phyloP scores from a whole-genome alignment of 1,140 invertebrate genomes.

The Neodiprion lecontei region DNA sequence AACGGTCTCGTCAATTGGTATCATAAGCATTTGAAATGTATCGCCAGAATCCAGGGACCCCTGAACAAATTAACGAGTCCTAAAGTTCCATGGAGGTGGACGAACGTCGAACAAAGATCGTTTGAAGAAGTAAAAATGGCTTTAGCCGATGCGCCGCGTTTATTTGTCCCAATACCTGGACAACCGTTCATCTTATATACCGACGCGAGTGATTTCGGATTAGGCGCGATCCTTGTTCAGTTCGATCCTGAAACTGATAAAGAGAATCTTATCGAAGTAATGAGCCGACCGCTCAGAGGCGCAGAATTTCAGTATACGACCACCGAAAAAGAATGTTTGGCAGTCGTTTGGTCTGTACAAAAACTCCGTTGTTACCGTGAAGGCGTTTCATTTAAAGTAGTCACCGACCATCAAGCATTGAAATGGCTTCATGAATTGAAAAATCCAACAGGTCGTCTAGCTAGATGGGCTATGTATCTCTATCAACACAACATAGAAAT shows the following conservation, averaged over 20 bases:
- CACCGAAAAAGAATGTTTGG: conserved; percentile 17
- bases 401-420: conserved; percentile 34
- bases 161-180: conserved; percentile 17
- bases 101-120: conserved; percentile 22
- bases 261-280: not conserved
- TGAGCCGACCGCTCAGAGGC: conserved; percentile 14
- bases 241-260: not conserved
- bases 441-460: conserved; percentile 17
- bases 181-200: conserved; percentile 21
- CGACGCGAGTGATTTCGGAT: conserved; percentile 18
- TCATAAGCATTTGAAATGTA: not conserved
- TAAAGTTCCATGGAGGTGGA: conserved; percentile 22
- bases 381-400: conserved; percentile 30
- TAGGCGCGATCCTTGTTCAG: conserved; percentile 20
- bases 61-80: conserved; percentile 10
- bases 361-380: conserved; percentile 38
- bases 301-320: conserved; percentile 12
- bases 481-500: conserved; percentile 20
- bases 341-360: conserved; percentile 29
- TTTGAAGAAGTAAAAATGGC: conserved; percentile 23
- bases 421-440: not conserved
- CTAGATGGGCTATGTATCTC: conserved; percentile 24
- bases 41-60: conserved; percentile 16
- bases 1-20: conserved; percentile 14
- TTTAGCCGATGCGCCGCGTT: conserved; percentile 11